A percentile compares a stretch with the other conserved stretches of the same genome.
Evolutionary conservation across 2,888 invertebrate genomes (phyloP).

Genomic region (Agriopis aurantiaria): DNA sequence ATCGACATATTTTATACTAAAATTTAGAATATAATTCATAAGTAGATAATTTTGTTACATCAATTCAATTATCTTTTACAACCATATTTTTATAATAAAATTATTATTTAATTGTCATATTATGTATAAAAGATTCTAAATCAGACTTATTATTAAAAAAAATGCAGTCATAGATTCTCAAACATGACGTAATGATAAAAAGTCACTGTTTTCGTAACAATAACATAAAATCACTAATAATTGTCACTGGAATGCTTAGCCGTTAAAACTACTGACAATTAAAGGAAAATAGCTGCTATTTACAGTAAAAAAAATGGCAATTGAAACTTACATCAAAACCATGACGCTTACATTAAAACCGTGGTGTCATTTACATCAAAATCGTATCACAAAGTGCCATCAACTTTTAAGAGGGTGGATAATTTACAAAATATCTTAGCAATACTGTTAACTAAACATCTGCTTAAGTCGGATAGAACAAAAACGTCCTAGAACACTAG

Average conservation of each 20-base stretch:
- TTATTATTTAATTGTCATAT: neutral
- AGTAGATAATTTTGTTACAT: neutral
- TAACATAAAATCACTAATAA: neutral
- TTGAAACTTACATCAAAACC: neutral
- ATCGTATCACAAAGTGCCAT: too few relatives aligned
- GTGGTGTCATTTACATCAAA: neutral
- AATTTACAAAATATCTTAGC: too few relatives aligned
- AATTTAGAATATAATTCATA: slow-evolving; percentile 11
- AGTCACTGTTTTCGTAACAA: neutral
- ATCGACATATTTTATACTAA: neutral
- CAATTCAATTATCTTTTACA: slow-evolving; percentile 3
- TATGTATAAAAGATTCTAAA: neutral
- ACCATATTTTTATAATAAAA: neutral
- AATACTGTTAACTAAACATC: too few relatives aligned
- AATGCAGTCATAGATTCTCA: neutral
- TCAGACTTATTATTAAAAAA: slow-evolving; percentile 6
- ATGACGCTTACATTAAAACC: neutral
- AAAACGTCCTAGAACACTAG: too few relatives aligned
- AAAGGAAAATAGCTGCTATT: neutral
- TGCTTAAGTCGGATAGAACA: too few relatives aligned
- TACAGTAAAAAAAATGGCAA: neutral
- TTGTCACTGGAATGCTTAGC: neutral
- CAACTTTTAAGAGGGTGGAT: too few relatives aligned
- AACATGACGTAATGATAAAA: too few relatives aligned
- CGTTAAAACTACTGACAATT: neutral